Conservation (phyloP, 1,140 invertebrate genomes). For the Drosophila albomicans region DNA sequence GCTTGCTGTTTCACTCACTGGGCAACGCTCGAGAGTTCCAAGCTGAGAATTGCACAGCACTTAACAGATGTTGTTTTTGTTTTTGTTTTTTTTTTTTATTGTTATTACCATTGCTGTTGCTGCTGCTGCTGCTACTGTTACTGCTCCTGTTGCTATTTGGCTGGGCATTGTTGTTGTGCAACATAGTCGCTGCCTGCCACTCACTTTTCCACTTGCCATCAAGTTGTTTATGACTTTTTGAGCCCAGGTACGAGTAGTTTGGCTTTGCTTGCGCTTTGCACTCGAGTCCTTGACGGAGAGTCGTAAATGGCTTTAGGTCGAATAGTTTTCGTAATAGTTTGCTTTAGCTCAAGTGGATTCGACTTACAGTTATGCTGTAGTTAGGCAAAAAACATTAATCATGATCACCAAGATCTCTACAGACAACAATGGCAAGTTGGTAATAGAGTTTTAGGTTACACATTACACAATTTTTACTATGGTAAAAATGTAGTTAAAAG, state of each 20-base stretch:
- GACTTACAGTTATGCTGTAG: too few species aligned
- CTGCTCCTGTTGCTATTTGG: neutral
- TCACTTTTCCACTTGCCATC: slow-evolving; percentile 1
- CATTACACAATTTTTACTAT: too few species aligned
- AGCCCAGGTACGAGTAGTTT: neutral
- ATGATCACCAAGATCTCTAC: too few species aligned
- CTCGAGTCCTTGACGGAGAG: neutral
- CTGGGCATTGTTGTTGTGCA: neutral
- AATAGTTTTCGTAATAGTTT: too few species aligned
- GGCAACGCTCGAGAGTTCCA: slow-evolving; percentile 26
- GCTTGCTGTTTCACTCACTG: slow-evolving; percentile 14
- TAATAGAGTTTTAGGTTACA: too few species aligned
- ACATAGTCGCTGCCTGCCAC: slow-evolving; percentile 9
- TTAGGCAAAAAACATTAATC: too few species aligned
- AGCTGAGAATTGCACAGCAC: slow-evolving; percentile 3
- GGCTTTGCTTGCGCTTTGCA: neutral
- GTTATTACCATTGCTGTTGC: neutral
- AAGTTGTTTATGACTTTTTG: slow-evolving; percentile 2
- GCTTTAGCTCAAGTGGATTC: too few species aligned
- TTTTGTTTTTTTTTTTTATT: slow-evolving; percentile 4
- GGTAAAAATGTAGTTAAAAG: too few species aligned
- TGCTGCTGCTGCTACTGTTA: neutral
- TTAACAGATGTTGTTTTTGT: slow-evolving; percentile 14
- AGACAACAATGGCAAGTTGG: too few species aligned
- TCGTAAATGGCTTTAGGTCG: neutral